Conservation (phyloP, 2,888 invertebrate species). For the Megaustenia siamemsis region DNA sequence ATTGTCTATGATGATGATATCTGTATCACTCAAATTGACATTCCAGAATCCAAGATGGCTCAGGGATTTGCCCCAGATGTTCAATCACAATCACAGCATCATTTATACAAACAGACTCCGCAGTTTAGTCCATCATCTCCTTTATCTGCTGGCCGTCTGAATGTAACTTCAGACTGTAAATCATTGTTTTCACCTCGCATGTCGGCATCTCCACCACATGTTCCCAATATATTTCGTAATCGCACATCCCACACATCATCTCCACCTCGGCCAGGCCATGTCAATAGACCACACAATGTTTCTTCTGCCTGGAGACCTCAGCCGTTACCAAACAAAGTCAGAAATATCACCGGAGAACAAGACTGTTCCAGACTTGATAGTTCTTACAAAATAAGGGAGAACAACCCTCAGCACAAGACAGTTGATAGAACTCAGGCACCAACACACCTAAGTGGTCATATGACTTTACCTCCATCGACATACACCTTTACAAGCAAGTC, state of each 20-base stretch:
- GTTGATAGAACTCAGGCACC: not conserved
- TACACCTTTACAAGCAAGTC: not conserved
- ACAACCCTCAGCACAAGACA: not conserved
- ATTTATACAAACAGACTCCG: not conserved
- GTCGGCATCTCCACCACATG: slow-evolving; percentile 42
- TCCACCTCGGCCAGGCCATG: slow-evolving; percentile 24
- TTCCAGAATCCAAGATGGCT: slow-evolving; percentile 51
- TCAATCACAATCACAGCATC: slow-evolving; percentile 3
- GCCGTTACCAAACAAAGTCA: not conserved
- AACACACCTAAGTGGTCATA: slow-evolving; percentile 12
- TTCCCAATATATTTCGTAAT: slow-evolving; percentile 53
- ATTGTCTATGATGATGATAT: slow-evolving; percentile 59
- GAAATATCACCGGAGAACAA: not conserved
- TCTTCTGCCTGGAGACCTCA: not conserved
- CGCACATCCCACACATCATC: slow-evolving; percentile 36
- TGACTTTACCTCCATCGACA: not conserved
- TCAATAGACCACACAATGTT: not conserved
- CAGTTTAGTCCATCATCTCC: not conserved
- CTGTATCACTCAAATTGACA: slow-evolving; percentile 58
- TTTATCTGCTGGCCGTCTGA: not conserved
- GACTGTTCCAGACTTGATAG: not conserved
- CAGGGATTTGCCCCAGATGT: slow-evolving; percentile 22
- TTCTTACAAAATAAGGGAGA: not conserved
- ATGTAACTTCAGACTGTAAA: not conserved
- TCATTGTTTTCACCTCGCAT: not conserved